Evolutionary conservation across 2,797 vertebrate genomes (phyloP), one percentile per base, ranked within the genome.

Genomic region (Apogon talboti): DNA sequence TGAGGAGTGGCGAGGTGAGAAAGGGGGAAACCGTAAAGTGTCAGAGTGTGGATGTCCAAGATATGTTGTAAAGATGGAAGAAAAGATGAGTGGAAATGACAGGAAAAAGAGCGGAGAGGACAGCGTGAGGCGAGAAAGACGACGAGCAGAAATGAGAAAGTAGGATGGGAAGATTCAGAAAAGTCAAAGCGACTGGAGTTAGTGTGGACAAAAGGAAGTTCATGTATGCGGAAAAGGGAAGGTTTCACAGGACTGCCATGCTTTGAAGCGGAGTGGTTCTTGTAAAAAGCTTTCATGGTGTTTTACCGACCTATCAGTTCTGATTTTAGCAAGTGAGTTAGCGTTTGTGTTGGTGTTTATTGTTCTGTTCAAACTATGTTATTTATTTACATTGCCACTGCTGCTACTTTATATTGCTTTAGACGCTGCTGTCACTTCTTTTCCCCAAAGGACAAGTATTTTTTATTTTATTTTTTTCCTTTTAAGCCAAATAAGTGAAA

Each of bases 301-400:
- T 91, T 76, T 16, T 70, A 86, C 88, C 89, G 82, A 83, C 80
- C 35, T 79, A 83, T 79, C 75, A 64, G 82, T 81, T 85, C 15
- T 77, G 62, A 78, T 75, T 81, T 87, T 90, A 84, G 84, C 14
- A 2, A 64, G 67, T 11, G 71, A 83, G 61, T 68, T 79, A 66
- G 86, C 21, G 19, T 57, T 65, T 66, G 76, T 71, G 73, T 87
- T 68, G 71, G 78, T 74, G 57, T 87, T 74, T 81, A 66, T 68
- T 69, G 53, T 89, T 79, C 69, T 78, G 67, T 84, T 82, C 55
- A 59, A 66, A 77, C 18, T 66, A 47, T 85, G 79, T 92, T 93
- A 92, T 93, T 94, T 92, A 93, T 94, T 93, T 79, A 81, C 79
- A 73, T 76, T 82, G 81, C 79, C 90, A 77, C 82, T 91, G 91